Conservation (phyloP, 1,140 invertebrate genomes). For the Drosophila neocordata region DNA sequence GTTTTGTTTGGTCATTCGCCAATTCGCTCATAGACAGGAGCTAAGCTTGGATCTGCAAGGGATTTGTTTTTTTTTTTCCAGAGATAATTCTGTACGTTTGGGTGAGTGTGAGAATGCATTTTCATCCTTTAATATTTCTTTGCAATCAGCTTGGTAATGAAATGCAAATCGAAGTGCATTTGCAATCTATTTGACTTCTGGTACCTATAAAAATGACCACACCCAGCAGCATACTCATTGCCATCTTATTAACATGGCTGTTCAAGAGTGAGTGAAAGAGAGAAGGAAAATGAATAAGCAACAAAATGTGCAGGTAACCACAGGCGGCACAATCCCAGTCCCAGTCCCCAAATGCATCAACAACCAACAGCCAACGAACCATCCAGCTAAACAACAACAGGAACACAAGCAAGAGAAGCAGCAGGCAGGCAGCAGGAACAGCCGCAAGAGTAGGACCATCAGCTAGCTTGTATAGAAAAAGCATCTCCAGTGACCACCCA, state of each 20-base stretch:
- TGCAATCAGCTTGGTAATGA: conserved; percentile 59
- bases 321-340: conserved; percentile 24
- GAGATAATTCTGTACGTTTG: not conserved
- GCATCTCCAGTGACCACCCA: conserved; percentile 1
- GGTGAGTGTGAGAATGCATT: not conserved
- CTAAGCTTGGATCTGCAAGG: conserved; percentile 74
- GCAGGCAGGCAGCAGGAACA: not conserved
- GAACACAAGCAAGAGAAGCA: not conserved
- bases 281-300: conserved; percentile 57
- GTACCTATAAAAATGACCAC: conserved; percentile 3
- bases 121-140: conserved; percentile 18
- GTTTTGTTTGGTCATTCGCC: conserved; percentile 40
- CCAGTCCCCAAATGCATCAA: conserved; percentile 33
- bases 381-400: not conserved
- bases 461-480: not conserved
- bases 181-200: not conserved
- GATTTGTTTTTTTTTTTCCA: conserved; percentile 32
- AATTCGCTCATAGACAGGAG: conserved; percentile 45
- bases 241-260: conserved; percentile 54
- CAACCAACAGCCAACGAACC: conserved; percentile 20
- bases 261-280: not conserved
- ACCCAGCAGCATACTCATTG: conserved; percentile 7
- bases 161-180: conserved; percentile 67
- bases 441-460: not conserved
- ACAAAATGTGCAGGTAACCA: conserved; percentile 59